These are phyloP conservation scores for Brenthis daphne DNA, from an alignment of 2,888 invertebrate species.

Conservation along the genomic window DNA sequence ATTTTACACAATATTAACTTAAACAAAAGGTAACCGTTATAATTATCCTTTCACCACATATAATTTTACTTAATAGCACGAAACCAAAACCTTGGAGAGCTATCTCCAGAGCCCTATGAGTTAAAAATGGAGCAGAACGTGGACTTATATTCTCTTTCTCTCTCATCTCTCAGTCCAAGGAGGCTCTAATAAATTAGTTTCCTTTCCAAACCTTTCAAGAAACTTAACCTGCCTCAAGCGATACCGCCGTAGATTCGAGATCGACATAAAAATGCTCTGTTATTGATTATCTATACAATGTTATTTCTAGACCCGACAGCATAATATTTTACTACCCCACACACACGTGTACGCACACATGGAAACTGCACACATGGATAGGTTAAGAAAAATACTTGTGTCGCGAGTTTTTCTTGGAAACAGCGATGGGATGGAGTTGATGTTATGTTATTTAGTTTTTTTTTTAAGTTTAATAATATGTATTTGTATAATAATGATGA, in stretches of 20 bases:
- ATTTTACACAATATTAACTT: too few relatives aligned
- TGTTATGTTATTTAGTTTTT: slow-evolving; percentile 12
- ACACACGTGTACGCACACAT: slow-evolving; percentile 47
- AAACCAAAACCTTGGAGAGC: too few relatives aligned
- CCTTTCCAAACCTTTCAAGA: neutral
- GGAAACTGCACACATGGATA: slow-evolving; percentile 41
- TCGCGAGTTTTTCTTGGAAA: slow-evolving; percentile 75
- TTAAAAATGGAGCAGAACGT: too few relatives aligned
- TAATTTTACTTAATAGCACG: too few relatives aligned
- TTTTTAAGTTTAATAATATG: slow-evolving; percentile 16
- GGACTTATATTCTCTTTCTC: too few relatives aligned
- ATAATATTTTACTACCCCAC: slow-evolving; percentile 82
- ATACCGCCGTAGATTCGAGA: slow-evolving; percentile 47
- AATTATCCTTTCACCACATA: too few relatives aligned
- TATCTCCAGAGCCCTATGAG: too few relatives aligned
- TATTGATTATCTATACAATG: slow-evolving; percentile 83
- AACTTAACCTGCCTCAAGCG: slow-evolving; percentile 43
- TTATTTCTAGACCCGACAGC: slow-evolving; percentile 81
- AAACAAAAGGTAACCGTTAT: too few relatives aligned
- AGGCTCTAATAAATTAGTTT: neutral
- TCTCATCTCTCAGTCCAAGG: too few relatives aligned
- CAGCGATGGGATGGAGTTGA: slow-evolving; percentile 50
- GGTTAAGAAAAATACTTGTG: slow-evolving; percentile 78
- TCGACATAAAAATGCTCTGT: slow-evolving; percentile 67
- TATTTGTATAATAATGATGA: too few relatives aligned